Base-by-base conservation (phyloP, 2,888 invertebrate genomes). In the Amphipoea lucens region DNA sequence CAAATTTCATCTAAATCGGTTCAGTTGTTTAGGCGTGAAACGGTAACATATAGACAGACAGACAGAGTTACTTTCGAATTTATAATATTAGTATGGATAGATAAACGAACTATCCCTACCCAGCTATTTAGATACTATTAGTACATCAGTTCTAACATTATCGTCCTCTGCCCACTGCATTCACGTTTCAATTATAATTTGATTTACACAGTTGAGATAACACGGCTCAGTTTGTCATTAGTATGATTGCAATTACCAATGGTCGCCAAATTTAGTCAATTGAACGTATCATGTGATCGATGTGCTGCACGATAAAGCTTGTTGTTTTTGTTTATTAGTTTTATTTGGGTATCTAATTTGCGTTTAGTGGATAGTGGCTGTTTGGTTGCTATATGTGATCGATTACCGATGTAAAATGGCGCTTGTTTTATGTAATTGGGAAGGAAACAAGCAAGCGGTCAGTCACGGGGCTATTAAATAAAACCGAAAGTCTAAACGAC, bases 141-240 rank as follows among this genome's bases (percentile, higher is more conserved):
- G 48, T 12, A 51, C 40, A 69, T 71, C 11, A 71, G 23, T 81
- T 69, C 85, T 65, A 85, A 81, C 73, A 73, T 57, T 17, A 62
- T 40, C 20, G 72, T 48, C 60, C 67, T 45, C n/a, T 63, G 29
- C 17, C 40, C 74, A 71, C 78, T 81, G 74, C 81, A 84, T 81
- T 78, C 74, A 65, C 71, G 81, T 85, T 90, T 87, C 82, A 86
- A 87, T 85, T 79, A 82, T 82, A 79, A 89, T 79, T 83, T 84
- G 85, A 88, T 87, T 85, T 85, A 85, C 69, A 82, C 82, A 74
- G 88, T 73, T 79, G 83, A 78, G 83, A 89, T 87, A 89, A 87
- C 77, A 77, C 63, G 45, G 79, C 76, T 83, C 78, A 86, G 60
- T 86, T 76, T 83, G 80, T 89, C 86, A 91, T 92, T 91, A 90